Conservation (phyloP, 2,888 invertebrate genomes). For the Drosophila acutilabella region DNA sequence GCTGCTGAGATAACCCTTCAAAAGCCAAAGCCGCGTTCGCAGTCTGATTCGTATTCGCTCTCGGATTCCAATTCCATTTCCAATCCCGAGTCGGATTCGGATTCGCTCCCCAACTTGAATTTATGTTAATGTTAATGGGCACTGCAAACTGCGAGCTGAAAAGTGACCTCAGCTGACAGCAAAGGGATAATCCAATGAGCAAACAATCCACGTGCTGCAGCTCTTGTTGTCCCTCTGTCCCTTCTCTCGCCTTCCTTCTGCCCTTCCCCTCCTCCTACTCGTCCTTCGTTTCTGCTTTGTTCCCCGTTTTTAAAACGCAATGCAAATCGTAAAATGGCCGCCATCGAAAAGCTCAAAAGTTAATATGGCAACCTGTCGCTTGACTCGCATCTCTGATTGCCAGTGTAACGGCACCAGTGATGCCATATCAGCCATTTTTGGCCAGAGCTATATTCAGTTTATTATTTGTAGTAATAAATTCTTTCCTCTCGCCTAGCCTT, state of each 20-base stretch:
- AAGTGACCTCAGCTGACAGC: conserved; percentile 78
- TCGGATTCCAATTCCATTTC: conserved; percentile 12
- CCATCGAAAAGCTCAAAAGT: conserved; percentile 41
- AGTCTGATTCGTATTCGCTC: conserved; percentile 17
- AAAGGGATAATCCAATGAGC: conserved; percentile 74
- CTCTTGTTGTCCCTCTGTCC: conserved; percentile 7
- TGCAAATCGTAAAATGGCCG: conserved; percentile 59
- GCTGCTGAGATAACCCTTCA: conserved; percentile 59
- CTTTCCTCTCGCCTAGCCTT: too few species aligned
- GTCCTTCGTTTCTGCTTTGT: not conserved
- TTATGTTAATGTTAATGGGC: conserved; percentile 55
- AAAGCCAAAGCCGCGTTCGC: conserved; percentile 51
- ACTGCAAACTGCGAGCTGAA: conserved; percentile 41
- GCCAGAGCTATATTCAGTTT: too few species aligned
- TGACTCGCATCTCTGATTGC: conserved; percentile 17
- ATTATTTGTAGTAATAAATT: too few species aligned
- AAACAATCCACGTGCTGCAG: conserved; percentile 65
- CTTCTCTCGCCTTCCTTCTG: not conserved
- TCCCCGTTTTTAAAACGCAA: conserved; percentile 11
- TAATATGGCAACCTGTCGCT: conserved; percentile 56
- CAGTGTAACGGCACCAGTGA: conserved; percentile 15
- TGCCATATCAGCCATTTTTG: too few species aligned
- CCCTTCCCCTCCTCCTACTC: not conserved
- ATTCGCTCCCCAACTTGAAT: conserved; percentile 34
- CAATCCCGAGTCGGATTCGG: not conserved